Base-by-base conservation (phyloP, 2,113 vertebrate species). In the Esox niger region DNA sequence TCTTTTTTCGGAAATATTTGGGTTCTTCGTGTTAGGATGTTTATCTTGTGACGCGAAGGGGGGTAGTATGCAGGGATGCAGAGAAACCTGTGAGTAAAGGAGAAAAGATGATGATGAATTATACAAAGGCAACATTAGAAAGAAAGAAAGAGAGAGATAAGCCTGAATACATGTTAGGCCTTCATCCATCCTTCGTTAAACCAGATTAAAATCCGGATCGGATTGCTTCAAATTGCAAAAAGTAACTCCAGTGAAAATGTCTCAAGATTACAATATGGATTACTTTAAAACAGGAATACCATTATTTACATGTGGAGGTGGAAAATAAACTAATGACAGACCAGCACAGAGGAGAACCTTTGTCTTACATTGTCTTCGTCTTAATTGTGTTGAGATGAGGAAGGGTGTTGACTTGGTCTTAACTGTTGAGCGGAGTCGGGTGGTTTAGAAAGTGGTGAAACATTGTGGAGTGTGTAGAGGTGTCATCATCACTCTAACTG, bases 1-100 rank as follows among this genome's bases (percentile, higher is more conserved):
- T 75, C 78, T 86, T 82, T 79, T 84, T 77, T 75, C 58, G 82
- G 80, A 88, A 88, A 91, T 90, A 90, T 82, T 79, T 89, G 82
- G 79, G 82, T 79, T 88, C 85, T 77, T 84, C 79, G 70, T 75
- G 74, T 58, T 68, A 82, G 79, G 68, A 69, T 87, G 88, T 90
- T 89, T 86, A 87, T 85, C 68, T 84, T 87, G 82, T 85, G 80
- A 84, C 32, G 62, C 75, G 75, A 73, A 21, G 73, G 73, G 71
- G 69, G 46, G 69, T 55, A 77, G 57, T 46, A 43, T 69, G 62
- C 35, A 58, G 65, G 77, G 82, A 85, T 83, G 73, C 67, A 76
- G 69, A 55, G 63, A 80, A 73, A 71, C 64, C 58, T 82, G 74
- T 63, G 73, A 67, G 75, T 75, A 54, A 68, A 69, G 52, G 56